Evolutionary conservation across 2,888 invertebrate genomes (phyloP).

Genomic region (Standfussiana lucernea): DNA sequence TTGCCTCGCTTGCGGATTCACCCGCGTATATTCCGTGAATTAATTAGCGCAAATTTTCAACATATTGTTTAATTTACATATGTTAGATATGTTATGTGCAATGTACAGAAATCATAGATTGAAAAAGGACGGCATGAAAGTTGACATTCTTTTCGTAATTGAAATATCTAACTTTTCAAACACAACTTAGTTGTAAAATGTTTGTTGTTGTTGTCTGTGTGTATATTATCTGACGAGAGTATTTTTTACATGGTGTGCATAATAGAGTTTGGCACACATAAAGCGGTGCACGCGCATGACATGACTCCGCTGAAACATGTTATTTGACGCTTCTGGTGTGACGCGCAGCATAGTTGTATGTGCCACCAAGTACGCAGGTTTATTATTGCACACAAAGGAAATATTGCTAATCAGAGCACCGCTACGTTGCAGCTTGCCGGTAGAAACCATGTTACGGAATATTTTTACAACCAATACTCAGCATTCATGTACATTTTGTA

Average conservation of each 20-base stretch:
- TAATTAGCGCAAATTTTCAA: not conserved
- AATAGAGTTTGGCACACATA: constrained; percentile 38
- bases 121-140: not conserved
- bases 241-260: constrained; percentile 10
- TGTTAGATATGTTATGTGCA: not conserved
- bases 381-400: constrained; percentile 64
- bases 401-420: constrained; percentile 62
- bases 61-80: constrained; percentile 2
- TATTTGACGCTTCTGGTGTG: constrained; percentile 40
- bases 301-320: constrained; percentile 38
- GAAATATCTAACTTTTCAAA: not conserved
- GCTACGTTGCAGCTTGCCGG: constrained; percentile 37
- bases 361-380: constrained; percentile 43
- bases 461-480: constrained; percentile 48
- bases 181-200: not conserved
- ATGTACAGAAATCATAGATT: not conserved
- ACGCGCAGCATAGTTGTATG: constrained; percentile 38
- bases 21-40: constrained; percentile 36
- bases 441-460: constrained; percentile 59
- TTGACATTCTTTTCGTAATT: not conserved
- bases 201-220: no score
- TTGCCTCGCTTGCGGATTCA: constrained; percentile 43
- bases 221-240: not conserved
- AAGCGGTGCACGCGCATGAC: constrained; percentile 8
- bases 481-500: constrained; percentile 51